Evolutionary conservation across 2,797 vertebrate genomes (phyloP).

Genomic region (Rhinichthys osculus): DNA sequence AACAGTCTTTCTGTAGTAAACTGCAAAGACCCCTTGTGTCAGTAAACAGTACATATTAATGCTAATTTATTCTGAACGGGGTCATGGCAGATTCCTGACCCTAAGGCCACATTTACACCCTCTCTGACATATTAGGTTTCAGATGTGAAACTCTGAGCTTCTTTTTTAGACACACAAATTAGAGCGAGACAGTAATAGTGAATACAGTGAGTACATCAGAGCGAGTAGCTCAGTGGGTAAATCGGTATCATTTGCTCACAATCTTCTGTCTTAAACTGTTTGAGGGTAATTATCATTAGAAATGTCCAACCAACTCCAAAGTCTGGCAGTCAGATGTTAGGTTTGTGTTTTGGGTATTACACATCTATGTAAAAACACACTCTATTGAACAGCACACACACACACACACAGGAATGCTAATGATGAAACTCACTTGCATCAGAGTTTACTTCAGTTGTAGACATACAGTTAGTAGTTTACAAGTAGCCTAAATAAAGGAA

Average conservation of each 20-base stretch:
- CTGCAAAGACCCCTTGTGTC: background rate
- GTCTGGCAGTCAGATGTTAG: conserved; percentile 60
- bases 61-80: conserved; percentile 10
- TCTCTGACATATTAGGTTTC: background rate
- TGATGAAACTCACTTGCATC: conserved; percentile 5
- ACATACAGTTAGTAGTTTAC: background rate
- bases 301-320: background rate
- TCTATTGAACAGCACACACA: conserved; percentile 38
- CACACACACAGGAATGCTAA: conserved; percentile 50
- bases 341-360: conserved; percentile 65
- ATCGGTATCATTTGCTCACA: background rate
- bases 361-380: conserved; percentile 53
- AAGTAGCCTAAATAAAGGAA: background rate
- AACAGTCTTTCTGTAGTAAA: background rate
- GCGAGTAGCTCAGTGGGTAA: background rate
- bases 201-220: background rate
- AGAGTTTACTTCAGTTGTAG: background rate
- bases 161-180: conserved; percentile 2
- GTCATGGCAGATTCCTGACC: conserved; percentile 37
- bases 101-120: conserved; percentile 5
- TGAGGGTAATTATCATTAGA: conserved; percentile 9
- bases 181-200: background rate
- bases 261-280: background rate
- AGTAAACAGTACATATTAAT: conserved; percentile 23
- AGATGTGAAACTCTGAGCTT: background rate